A percentile compares a stretch with the other conserved stretches of the same genome.
Evolutionary conservation across 2,888 invertebrate genomes (phyloP).

Genomic region (Parnassius orleans): DNA sequence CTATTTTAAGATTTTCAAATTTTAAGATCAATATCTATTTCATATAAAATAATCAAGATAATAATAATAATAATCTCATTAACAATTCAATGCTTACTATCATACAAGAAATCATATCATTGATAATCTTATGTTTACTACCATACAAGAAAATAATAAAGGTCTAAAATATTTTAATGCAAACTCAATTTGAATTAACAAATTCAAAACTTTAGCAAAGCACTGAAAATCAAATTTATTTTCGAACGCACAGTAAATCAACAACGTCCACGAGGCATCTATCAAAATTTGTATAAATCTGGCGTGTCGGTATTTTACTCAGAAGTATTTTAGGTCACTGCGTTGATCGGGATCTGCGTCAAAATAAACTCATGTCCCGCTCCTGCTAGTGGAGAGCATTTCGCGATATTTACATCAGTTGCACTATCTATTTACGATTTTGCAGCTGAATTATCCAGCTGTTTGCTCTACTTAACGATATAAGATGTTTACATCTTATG

Average conservation of each 20-base stretch:
- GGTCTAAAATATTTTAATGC: neutral
- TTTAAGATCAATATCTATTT: too few species aligned
- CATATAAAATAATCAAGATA: too few species aligned
- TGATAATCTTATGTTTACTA: too few species aligned
- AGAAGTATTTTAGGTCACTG: conserved; percentile 40
- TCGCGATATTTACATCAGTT: conserved; percentile 63
- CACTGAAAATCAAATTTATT: conserved; percentile 8
- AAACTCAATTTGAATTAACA: neutral
- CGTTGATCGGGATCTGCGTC: conserved; percentile 47
- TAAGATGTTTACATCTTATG: too few species aligned
- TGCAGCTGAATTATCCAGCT: conserved; percentile 8
- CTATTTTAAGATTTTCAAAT: too few species aligned
- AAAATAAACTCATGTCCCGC: conserved; percentile 48
- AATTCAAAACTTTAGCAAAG: neutral
- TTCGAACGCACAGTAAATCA: conserved; percentile 16
- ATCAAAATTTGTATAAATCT: conserved; percentile 52
- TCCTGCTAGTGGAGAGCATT: conserved; percentile 28
- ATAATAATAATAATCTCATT: too few species aligned
- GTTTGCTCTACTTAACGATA: neutral
- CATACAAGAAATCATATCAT: too few species aligned
- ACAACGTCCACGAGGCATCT: conserved; percentile 3
- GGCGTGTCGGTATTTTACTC: conserved; percentile 43
- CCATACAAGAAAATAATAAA: too few species aligned
- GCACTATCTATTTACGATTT: conserved; percentile 67
- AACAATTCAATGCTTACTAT: too few species aligned